These are phyloP conservation scores for Hypotaenidia philippensis DNA, from an alignment of 2,797 vertebrate species.

Conservation along the genomic window DNA sequence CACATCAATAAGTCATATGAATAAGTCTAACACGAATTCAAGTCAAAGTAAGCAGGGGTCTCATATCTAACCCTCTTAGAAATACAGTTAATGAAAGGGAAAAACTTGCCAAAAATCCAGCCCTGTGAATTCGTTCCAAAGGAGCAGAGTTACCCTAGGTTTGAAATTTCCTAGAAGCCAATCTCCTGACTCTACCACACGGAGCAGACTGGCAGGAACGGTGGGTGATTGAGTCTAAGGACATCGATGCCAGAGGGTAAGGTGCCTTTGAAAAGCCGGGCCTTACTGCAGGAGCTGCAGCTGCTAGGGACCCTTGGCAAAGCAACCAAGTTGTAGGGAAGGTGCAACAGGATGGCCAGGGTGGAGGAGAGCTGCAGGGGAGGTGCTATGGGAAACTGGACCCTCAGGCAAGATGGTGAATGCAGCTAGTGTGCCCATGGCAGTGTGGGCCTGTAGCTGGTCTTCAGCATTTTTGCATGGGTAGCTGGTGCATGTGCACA, in stretches of 20 bases:
- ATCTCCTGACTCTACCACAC: background rate
- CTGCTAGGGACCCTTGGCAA: background rate
- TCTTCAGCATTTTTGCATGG: rapidly evolving
- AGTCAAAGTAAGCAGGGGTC: background rate
- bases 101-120: slow-evolving; percentile 32
- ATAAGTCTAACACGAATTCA: background rate
- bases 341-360: rapidly evolving
- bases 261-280: background rate
- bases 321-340: background rate
- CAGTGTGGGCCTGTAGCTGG: background rate
- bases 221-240: background rate
- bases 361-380: background rate
- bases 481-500: rapidly evolving
- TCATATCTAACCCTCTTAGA: background rate
- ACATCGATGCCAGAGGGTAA: background rate
- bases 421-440: rapidly evolving
- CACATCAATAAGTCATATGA: background rate
- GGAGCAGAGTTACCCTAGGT: slow-evolving; percentile 8
- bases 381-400: rapidly evolving
- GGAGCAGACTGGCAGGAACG: background rate
- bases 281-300: background rate
- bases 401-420: rapidly evolving
- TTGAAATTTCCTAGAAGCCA: background rate
- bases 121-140: background rate
- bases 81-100: background rate